phyloP scores from a whole-genome alignment of 2,113 vertebrate species.

The Lamprologus tigripictilis region DNA sequence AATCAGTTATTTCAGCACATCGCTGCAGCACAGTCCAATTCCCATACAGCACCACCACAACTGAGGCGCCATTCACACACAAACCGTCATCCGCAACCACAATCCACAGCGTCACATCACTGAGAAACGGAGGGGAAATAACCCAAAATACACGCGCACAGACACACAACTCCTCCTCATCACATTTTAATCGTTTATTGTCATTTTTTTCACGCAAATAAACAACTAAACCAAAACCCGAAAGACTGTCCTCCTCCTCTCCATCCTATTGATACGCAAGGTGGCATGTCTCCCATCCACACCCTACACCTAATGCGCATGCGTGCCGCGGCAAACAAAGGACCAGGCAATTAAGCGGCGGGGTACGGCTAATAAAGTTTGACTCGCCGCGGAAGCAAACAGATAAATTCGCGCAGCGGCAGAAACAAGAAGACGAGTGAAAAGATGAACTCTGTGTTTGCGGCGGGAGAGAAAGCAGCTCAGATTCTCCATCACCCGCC shows the following conservation, averaged over 20 bases:
- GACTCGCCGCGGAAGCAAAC: neutral
- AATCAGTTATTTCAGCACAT: neutral
- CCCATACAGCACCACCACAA: accelerated
- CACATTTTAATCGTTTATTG: neutral
- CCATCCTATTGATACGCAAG: constrained; percentile 37
- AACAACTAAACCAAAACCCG: neutral
- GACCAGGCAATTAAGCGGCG: constrained; percentile 37
- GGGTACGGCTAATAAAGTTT: constrained; percentile 28
- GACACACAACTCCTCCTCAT: accelerated
- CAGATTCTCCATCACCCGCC: neutral
- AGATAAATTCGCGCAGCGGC: neutral
- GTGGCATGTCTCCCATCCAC: constrained; percentile 66
- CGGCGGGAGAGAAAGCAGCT: neutral
- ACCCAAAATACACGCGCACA: neutral
- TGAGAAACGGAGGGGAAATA: neutral
- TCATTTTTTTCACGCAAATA: accelerated
- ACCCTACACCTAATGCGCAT: constrained; percentile 72
- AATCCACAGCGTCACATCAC: neutral
- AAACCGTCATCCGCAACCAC: neutral
- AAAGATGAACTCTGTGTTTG: neutral
- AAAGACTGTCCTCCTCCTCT: neutral
- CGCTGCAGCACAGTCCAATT: neutral
- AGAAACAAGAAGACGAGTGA: neutral
- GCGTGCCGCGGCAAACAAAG: constrained; percentile 71
- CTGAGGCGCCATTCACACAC: neutral